A percentile compares a stretch with the other conserved stretches of the same genome.
phyloP scores from a whole-genome alignment of 2,797 vertebrate genomes.

The Stomatorhinus walkeri region DNA sequence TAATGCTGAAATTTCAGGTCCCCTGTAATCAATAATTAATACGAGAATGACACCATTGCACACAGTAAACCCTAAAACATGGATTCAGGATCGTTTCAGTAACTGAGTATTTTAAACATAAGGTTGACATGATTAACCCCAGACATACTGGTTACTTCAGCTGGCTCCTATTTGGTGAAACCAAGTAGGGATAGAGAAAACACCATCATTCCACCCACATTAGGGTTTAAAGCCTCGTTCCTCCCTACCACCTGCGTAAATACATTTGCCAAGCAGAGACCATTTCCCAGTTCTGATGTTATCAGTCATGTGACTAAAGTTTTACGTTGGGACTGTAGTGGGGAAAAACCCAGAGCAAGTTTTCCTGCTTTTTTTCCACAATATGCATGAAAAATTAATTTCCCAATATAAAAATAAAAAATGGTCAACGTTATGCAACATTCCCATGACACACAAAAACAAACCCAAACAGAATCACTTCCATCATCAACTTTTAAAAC shows the following conservation, averaged over 20 bases:
- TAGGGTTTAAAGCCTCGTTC: not conserved
- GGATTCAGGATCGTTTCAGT: not conserved
- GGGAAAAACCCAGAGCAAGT: not conserved
- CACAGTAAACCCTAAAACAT: not conserved
- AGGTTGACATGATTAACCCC: not conserved
- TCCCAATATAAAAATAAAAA: conserved; percentile 6
- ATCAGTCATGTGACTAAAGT: not conserved
- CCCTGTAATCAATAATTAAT: not conserved
- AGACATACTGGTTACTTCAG: not conserved
- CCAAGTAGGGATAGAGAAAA: not conserved
- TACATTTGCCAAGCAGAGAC: not conserved
- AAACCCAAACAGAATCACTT: not conserved
- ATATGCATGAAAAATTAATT: not conserved
- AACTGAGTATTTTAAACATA: not conserved
- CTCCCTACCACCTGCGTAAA: not conserved
- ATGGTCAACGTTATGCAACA: not conserved
- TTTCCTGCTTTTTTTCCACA: not conserved
- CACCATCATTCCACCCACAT: not conserved
- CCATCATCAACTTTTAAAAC: not conserved
- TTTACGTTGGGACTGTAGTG: not conserved
- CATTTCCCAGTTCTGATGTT: not conserved
- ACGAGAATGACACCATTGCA: not conserved
- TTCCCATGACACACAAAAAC: not conserved
- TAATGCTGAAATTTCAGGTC: not conserved
- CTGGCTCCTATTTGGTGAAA: not conserved